These are phyloP conservation scores for Oegoconia quadripuncta DNA, from an alignment of 2,888 invertebrate species.

Conservation along the genomic window DNA sequence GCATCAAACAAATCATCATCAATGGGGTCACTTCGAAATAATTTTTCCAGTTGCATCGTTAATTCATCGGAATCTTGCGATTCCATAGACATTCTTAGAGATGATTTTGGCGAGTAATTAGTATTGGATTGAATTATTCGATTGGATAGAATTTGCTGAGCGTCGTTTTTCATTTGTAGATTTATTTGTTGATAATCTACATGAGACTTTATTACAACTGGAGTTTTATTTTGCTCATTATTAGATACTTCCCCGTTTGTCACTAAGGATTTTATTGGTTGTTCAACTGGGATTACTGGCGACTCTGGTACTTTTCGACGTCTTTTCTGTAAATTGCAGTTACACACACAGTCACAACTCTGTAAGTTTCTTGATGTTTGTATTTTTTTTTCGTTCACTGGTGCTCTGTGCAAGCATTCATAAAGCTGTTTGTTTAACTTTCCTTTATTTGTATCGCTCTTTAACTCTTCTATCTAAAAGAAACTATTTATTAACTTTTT, in stretches of 20 bases:
- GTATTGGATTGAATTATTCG: slow-evolving; percentile 15
- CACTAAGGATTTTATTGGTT: too few species aligned
- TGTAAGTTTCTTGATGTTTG: slow-evolving; percentile 38
- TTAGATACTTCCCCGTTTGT: not conserved
- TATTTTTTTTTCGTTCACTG: slow-evolving; percentile 52
- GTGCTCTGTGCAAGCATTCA: slow-evolving; percentile 49
- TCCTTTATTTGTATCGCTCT: slow-evolving; percentile 56
- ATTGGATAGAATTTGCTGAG: too few species aligned
- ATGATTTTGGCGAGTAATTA: slow-evolving; percentile 21
- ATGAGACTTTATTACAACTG: slow-evolving; percentile 30
- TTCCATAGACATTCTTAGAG: slow-evolving; percentile 32
- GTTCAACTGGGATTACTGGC: too few species aligned
- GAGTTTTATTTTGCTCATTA: slow-evolving; percentile 25
- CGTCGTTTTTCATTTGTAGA: too few species aligned
- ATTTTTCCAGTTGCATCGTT: slow-evolving; percentile 61
- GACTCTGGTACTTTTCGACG: slow-evolving; percentile 31
- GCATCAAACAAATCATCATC: slow-evolving; percentile 68
- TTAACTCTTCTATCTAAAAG: slow-evolving; percentile 58
- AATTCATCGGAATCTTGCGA: slow-evolving; percentile 52
- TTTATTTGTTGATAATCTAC: slow-evolving; percentile 21
- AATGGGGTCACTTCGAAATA: slow-evolving; percentile 60
- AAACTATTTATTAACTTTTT: slow-evolving; percentile 6
- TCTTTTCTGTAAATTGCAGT: slow-evolving; percentile 44
- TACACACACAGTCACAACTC: slow-evolving; percentile 51
- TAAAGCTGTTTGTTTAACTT: slow-evolving; percentile 52